These are phyloP conservation scores for Oegoconia quadripuncta DNA, from an alignment of 2,888 invertebrate genomes.

Conservation along the genomic window DNA sequence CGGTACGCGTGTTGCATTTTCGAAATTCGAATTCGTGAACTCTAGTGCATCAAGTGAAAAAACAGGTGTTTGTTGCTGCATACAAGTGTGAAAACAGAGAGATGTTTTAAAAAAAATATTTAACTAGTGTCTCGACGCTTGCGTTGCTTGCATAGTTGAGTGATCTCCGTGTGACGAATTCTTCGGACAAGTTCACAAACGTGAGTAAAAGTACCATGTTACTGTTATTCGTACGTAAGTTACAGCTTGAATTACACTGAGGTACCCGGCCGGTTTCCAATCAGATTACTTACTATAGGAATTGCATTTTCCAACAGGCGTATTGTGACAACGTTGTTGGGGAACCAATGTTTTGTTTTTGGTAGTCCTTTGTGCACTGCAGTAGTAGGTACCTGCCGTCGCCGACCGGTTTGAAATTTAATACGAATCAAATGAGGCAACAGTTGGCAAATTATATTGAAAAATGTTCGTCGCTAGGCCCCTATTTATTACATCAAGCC, in stretches of 20 bases:
- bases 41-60: conserved; percentile 58
- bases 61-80: conserved; percentile 47
- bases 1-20: conserved; percentile 58
- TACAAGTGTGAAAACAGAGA: conserved; percentile 38
- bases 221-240: conserved; percentile 42
- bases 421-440: not conserved
- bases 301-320: conserved; percentile 35
- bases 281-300: conserved; percentile 35
- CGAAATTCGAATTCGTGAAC: conserved; percentile 59
- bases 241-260: conserved; percentile 11
- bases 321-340: conserved; percentile 24
- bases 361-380: conserved; percentile 30
- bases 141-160: conserved; percentile 49
- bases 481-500: too few species aligned
- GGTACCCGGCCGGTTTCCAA: conserved; percentile 22
- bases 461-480: too few species aligned
- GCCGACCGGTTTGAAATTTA: conserved; percentile 28
- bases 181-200: conserved; percentile 44
- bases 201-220: conserved; percentile 63
- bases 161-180: conserved; percentile 47
- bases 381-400: conserved; percentile 19
- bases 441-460: too few species aligned
- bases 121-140: conserved; percentile 42
- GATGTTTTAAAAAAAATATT: conserved; percentile 33
- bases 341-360: conserved; percentile 27